A percentile compares a stretch with the other conserved stretches of the same genome.
Evolutionary conservation across 2,797 vertebrate genomes (phyloP).

Genomic region (Chelonia mydas): DNA sequence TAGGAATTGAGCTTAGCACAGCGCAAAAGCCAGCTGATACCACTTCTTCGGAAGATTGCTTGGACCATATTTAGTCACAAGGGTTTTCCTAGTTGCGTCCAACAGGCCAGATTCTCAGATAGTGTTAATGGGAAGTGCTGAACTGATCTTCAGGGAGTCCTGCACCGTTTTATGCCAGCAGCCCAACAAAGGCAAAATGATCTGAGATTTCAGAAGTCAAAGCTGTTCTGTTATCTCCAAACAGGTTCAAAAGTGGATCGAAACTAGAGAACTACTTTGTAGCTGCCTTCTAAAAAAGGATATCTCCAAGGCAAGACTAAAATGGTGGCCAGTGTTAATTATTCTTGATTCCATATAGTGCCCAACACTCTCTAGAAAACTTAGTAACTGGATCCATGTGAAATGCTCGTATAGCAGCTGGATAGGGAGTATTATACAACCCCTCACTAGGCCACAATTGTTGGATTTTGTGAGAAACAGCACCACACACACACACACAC

Average conservation of each 20-base stretch:
- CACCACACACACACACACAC: neutral
- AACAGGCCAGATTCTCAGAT: neutral
- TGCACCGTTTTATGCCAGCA: neutral
- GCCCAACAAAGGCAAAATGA: neutral
- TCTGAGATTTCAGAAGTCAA: neutral
- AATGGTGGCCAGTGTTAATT: neutral
- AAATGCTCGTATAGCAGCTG: neutral
- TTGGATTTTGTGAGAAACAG: neutral
- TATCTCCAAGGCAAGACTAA: neutral
- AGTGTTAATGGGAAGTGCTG: neutral
- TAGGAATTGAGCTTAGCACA: neutral
- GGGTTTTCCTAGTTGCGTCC: neutral
- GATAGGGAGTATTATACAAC: neutral
- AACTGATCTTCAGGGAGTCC: neutral
- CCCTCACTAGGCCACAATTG: neutral
- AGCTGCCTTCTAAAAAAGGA: neutral
- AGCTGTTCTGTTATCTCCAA: neutral
- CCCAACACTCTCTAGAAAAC: neutral
- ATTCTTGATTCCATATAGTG: neutral
- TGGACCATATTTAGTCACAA: neutral
- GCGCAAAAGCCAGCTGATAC: accelerated
- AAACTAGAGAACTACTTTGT: neutral
- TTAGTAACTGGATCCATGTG: neutral
- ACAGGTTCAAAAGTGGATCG: neutral
- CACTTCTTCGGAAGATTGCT: neutral